A percentile compares a stretch with the other conserved stretches of the same genome.
Conservation (phyloP, 2,113 vertebrate genomes). For the Prinia subflava region DNA sequence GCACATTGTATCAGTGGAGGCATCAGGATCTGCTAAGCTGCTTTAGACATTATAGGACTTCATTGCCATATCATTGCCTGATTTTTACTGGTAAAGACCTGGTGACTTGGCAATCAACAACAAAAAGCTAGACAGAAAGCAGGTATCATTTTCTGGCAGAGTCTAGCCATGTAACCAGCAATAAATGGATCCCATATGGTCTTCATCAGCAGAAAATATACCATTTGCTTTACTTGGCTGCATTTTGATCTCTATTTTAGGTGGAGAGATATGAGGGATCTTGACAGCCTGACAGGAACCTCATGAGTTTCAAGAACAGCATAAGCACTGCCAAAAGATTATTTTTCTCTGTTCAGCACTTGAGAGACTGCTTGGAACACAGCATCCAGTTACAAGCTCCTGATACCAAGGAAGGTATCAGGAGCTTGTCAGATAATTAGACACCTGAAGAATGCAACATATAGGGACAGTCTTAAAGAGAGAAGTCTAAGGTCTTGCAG, state of each 20-base stretch:
- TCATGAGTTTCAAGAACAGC: neutral
- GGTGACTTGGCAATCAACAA: neutral
- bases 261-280: slow-evolving; percentile 11
- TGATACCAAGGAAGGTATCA: neutral
- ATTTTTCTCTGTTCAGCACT: neutral
- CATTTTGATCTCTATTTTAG: neutral
- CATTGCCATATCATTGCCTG: neutral
- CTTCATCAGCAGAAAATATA: slow-evolving; percentile 19
- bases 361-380: neutral
- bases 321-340: neutral
- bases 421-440: neutral
- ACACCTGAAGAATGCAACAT: neutral
- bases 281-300: slow-evolving; percentile 15
- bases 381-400: neutral
- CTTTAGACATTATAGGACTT: neutral
- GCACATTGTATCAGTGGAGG: neutral
- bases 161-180: neutral
- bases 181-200: slow-evolving; percentile 30
- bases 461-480: neutral
- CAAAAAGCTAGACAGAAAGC: slow-evolving; percentile 14
- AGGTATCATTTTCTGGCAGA: slow-evolving; percentile 24
- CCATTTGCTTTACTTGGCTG: slow-evolving; percentile 42
- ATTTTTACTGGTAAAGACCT: neutral
- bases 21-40: neutral
- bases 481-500: neutral